phyloP scores from a whole-genome alignment of 2,888 invertebrate species.

The Xestoiulus laeticollis region DNA sequence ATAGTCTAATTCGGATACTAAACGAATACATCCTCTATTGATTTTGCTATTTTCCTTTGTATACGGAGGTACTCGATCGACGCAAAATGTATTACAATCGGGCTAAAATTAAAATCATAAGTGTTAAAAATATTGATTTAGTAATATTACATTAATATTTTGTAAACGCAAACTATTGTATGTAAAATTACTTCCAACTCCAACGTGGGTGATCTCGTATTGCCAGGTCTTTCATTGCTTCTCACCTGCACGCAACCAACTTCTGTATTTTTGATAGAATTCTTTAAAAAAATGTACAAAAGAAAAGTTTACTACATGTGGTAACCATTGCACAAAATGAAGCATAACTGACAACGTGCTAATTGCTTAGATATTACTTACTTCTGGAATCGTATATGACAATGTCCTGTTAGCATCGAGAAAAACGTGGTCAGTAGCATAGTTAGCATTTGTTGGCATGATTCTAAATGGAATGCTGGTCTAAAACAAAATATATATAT shows the following conservation, averaged over 20 bases:
- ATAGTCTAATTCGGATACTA: conserved; percentile 83
- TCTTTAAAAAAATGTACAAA: not conserved
- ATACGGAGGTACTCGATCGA: conserved; percentile 4
- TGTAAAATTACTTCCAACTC: not conserved
- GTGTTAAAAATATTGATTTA: not conserved
- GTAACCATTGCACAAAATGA: not conserved
- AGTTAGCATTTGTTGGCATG: not conserved
- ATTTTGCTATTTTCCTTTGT: conserved; percentile 43
- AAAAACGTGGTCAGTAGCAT: not conserved
- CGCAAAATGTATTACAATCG: not conserved
- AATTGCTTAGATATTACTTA: not conserved
- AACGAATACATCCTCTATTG: conserved; percentile 74
- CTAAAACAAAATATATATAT: not conserved
- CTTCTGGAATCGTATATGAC: not conserved
- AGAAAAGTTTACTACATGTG: no score
- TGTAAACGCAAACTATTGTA: not conserved
- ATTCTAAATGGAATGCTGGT: conserved; percentile 20
- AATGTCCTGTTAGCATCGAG: not conserved
- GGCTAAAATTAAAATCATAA: no score
- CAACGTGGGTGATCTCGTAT: not conserved
- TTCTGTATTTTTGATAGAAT: not conserved
- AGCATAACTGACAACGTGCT: no score
- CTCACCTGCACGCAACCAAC: not conserved
- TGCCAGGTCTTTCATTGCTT: conserved; percentile 21
- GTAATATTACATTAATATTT: not conserved